These are phyloP conservation scores for Choristoneura fumiferana DNA, from an alignment of 1,140 invertebrate genomes.

Conservation along the genomic window DNA sequence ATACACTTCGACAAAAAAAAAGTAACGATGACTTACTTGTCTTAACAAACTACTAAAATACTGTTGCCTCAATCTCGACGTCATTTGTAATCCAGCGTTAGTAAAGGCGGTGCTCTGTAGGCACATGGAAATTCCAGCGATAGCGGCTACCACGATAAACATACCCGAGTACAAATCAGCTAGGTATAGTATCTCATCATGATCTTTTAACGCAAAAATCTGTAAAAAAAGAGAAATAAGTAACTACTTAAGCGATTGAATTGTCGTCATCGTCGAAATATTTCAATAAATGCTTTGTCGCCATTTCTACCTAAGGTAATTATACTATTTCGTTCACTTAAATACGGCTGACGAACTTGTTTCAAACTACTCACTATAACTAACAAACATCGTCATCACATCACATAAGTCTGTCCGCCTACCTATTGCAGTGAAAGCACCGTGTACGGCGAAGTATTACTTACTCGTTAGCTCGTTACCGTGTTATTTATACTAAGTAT, in stretches of 20 bases:
- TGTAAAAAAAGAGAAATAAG: slow-evolving; percentile 18
- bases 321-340: no score
- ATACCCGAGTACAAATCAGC: slow-evolving; percentile 33
- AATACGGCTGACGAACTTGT: no score
- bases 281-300: no score
- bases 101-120: slow-evolving; percentile 85
- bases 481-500: no score
- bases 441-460: no score
- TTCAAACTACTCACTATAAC: no score
- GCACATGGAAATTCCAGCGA: slow-evolving; percentile 78
- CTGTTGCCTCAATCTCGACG: slow-evolving; percentile 80
- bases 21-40: slow-evolving; percentile 24
- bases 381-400: no score
- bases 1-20: no score
- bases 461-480: no score
- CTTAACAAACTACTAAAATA: slow-evolving; percentile 34
- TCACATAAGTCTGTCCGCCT: no score
- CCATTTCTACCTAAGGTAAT: not conserved
- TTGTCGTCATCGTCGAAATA: no score
- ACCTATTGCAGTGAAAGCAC: no score
- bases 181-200: slow-evolving; percentile 24
- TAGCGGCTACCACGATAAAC: slow-evolving; percentile 34
- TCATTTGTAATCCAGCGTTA: slow-evolving; percentile 85
- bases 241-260: not conserved
- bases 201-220: slow-evolving; percentile 30